A percentile compares a stretch with the other conserved stretches of the same genome.
Evolutionary conservation across 2,888 invertebrate species (phyloP).

Genomic region (Mechanitis messenoides): DNA sequence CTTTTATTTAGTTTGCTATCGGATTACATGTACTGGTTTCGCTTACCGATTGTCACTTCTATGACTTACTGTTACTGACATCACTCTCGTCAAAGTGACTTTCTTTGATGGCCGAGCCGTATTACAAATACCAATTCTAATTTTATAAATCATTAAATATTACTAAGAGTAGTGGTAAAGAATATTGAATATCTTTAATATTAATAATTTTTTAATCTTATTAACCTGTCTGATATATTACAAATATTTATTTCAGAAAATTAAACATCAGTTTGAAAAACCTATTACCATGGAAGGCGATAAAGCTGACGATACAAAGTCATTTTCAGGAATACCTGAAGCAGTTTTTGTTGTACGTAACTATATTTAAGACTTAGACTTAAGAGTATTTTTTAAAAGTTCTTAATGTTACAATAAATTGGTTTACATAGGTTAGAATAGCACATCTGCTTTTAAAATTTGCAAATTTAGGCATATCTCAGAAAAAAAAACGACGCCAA

Average conservation of each 20-base stretch:
- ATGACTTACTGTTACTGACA: too few species aligned
- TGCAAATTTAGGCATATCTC: not conserved
- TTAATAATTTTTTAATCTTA: too few species aligned
- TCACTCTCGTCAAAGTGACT: not conserved
- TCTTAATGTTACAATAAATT: not conserved
- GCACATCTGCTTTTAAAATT: conserved; percentile 17
- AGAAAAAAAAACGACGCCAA: not conserved
- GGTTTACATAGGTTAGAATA: conserved; percentile 19
- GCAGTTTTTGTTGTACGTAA: conserved; percentile 89
- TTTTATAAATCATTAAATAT: not conserved
- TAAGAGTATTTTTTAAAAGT: not conserved
- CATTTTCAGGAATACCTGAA: conserved; percentile 91
- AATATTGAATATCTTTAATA: not conserved
- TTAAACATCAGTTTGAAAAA: conserved; percentile 5
- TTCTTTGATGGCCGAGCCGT: not conserved
- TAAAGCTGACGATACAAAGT: conserved; percentile 65
- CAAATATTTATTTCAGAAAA: not conserved
- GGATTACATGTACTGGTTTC: too few species aligned
- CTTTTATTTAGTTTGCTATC: too few species aligned
- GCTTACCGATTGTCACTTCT: too few species aligned
- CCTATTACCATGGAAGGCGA: conserved; percentile 63
- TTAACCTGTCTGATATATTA: too few species aligned
- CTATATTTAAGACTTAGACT: not conserved
- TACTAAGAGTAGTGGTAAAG: not conserved
- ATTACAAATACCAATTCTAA: conserved; percentile 2